Evolutionary conservation across 2,113 vertebrate genomes (phyloP).

Genomic region (Sorex araneus): DNA sequence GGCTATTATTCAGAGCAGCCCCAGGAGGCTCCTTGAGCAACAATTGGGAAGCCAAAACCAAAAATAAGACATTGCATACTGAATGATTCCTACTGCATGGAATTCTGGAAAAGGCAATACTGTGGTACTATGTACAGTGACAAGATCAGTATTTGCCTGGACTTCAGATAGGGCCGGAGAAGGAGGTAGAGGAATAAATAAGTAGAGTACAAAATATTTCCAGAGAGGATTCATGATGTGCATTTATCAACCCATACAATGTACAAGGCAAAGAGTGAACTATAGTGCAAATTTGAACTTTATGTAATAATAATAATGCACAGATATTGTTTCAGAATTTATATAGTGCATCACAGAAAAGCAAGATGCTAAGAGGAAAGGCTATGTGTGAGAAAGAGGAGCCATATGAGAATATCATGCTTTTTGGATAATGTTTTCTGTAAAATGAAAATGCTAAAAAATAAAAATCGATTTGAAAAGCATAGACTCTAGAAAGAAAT

Average conservation of each 20-base stretch:
- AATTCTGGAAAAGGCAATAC: constrained; percentile 9
- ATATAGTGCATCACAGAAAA: neutral
- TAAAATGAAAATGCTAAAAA: constrained; percentile 18
- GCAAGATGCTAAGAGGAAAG: neutral
- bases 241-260: neutral
- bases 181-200: neutral
- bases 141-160: neutral
- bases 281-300: neutral
- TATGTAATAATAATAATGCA: constrained; percentile 39
- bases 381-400: neutral
- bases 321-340: neutral
- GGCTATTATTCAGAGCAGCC: no score
- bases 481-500: neutral
- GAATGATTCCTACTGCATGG: neutral
- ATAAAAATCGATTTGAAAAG: constrained; percentile 61
- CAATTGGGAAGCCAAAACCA: no score
- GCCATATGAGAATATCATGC: neutral
- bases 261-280: neutral
- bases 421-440: neutral
- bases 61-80: neutral
- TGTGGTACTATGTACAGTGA: neutral
- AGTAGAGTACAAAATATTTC: neutral
- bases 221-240: neutral
- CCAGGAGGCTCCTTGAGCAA: no score
- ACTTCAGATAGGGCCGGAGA: neutral